Base-by-base conservation (phyloP, 2,888 invertebrate genomes). In the Glaucopsyche alexis region DNA sequence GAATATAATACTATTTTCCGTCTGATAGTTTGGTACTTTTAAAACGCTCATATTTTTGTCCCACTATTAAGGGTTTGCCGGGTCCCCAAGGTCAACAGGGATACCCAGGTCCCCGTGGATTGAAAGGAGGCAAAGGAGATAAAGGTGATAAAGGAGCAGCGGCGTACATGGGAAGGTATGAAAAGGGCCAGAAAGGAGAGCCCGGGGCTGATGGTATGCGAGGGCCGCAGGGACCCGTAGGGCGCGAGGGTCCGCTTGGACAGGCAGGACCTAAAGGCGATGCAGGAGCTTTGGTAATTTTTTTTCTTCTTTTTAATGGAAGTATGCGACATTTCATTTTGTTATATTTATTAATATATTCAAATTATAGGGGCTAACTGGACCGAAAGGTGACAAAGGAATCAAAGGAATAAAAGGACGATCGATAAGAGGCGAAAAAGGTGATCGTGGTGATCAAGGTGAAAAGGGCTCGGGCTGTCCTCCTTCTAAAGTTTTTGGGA, bases 151-250 rank as follows among this genome's bases (percentile, higher is more conserved):
- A 97, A 86, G 98, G 98, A 81, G 96, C 97, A 84, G 94, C 96
- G 0, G 97, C 97, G 0, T 95, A 95, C 78, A 95, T 95, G 50
- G 95, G 96, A 74, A 92, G 94, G 38, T 94, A 94, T 78, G 93
- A 94, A 0, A 96, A 96, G 85, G 98, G 98, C 52, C 96, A 97
- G 84, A 97, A 98, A 82, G 98, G 98, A 83, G 97, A 97, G 85
- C 95, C 96, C 5, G 97, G 98, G 71, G 87, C 94, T 55, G 95
- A 96, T 80, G 98, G 98, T 65, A 94, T 94, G 71, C 93, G 93
- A 79, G 96, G 97, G 64, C 87, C 90, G 9, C 89, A 93, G 11
- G 96, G 96, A 14, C 88, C 94, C 55, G 94, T 95, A 7, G 96
- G 96, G 4, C 93, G 93, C 0, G 81, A 91, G 64, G 96, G 96